Base-by-base conservation (phyloP, 2,888 invertebrate genomes). In the Allophyes oxyacanthae region DNA sequence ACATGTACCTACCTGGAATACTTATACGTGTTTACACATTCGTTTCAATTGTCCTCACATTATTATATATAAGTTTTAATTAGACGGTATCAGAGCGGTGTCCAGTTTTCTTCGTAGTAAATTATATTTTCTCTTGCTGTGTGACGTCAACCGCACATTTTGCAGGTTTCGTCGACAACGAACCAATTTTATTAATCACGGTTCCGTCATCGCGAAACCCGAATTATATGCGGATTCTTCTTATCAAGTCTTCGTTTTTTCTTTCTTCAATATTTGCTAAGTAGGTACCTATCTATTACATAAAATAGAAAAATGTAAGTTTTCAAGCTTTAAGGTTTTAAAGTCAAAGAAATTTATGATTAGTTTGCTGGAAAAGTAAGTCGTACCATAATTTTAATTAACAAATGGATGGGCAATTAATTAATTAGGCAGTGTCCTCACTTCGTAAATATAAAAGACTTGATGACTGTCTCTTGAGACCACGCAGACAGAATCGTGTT, bases 81-180 rank as follows among this genome's bases (percentile, higher is more conserved):
- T 68, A 36, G 14, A n/a, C 0, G 48, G 38, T 42, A 32, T 56
- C 20, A 15, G 15, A 10, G 40, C 15, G 41, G 10, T n/a, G 54
- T 40, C 37, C 30, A n/a, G 30, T 53, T 9, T 60, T 52, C 52
- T 14, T 2, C n/a, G 43, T 45, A 10, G 48, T 38, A 37, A 37
- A 14, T 36, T 38, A 36, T 51, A 0, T 51, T 50, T 37, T 20
- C 33, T 34, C 15, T 48, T 41, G 71, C 45, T 53, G 70, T 46
- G 75, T 55, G 83, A 58, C 70, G 79, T 68, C 63, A 71, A 59
- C 95, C 95, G 94, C 95, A 96, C 96, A 96, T 96, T 96, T 96
- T 97, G 97, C 97, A 98, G 97, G 97, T 98, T 98, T 98, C 97
- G 97, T 97, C 97, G 97, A 98, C 97, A 98, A 98, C 98, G 98